Evolutionary conservation across 2,888 invertebrate species (phyloP).

Genomic region (Bimastos eiseni): DNA sequence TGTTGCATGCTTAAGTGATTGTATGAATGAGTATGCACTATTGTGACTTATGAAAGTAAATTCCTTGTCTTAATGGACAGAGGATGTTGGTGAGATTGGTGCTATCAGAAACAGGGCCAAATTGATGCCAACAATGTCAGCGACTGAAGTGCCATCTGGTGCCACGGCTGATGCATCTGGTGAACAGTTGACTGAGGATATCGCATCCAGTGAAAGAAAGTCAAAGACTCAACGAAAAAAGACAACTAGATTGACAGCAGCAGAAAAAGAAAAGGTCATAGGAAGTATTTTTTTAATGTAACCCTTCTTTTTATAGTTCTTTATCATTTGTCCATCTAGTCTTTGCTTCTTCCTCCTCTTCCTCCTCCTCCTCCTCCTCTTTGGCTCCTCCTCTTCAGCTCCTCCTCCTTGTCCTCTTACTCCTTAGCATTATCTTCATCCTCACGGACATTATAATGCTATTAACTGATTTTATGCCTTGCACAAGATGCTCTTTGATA

Average conservation of each 20-base stretch:
- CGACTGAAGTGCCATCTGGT: background rate
- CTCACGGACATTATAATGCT: background rate
- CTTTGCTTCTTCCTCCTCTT: background rate
- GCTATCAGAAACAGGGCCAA: background rate
- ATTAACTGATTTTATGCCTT: no score
- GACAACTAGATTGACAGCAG: background rate
- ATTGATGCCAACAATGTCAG: background rate
- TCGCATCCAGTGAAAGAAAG: background rate
- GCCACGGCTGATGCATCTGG: background rate
- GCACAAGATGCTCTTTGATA: no score
- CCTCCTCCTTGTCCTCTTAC: no score
- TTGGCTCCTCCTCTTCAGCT: background rate
- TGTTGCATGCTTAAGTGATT: background rate
- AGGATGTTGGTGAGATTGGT: background rate
- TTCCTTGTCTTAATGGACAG: background rate
- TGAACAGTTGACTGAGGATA: background rate
- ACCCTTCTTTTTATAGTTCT: background rate
- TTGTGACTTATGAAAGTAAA: background rate
- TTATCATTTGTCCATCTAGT: no score
- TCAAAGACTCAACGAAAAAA: background rate
- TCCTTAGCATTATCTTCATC: background rate
- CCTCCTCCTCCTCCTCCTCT: background rate
- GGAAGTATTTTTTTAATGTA: background rate
- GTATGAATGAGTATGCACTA: background rate
- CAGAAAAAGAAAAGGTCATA: slow-evolving; percentile 13